Conservation (phyloP, 2,888 invertebrate species). For the Pecten maximus region DNA sequence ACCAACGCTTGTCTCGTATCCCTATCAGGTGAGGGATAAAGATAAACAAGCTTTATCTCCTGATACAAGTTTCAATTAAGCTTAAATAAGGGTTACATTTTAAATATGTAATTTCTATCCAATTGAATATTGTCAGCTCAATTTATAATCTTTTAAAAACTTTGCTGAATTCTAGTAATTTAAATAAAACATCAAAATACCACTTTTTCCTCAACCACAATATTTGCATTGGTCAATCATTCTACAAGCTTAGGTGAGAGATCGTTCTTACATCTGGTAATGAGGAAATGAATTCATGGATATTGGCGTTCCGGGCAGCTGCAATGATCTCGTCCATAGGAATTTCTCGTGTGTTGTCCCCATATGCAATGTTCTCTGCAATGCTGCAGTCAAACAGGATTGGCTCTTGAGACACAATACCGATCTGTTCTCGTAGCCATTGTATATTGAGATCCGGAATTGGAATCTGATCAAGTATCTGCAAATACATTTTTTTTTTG, state of each 20-base stretch:
- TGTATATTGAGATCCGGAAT: constrained; percentile 87
- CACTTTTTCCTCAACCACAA: too few relatives aligned
- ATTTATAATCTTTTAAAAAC: background rate
- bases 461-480: constrained; percentile 82
- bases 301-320: constrained; percentile 90
- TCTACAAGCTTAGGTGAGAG: constrained; percentile 53
- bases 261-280: constrained; percentile 85
- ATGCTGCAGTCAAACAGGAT: constrained; percentile 94
- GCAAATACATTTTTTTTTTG: constrained; percentile 43
- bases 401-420: constrained; percentile 96
- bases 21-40: constrained; percentile 52
- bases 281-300: constrained; percentile 91
- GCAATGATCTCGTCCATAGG: constrained; percentile 88
- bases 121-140: too few relatives aligned
- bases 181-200: too few relatives aligned
- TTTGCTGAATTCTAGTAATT: too few relatives aligned
- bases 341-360: constrained; percentile 89
- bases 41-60: background rate
- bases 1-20: constrained; percentile 71
- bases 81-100: background rate
- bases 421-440: constrained; percentile 90
- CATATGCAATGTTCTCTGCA: constrained; percentile 95
- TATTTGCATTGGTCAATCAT: too few relatives aligned
- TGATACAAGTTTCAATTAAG: background rate
- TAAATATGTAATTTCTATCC: background rate